phyloP scores from a whole-genome alignment of 37 sponge, comb jelly and placozoan genomes.

The Diacarnus erythraeanus region DNA sequence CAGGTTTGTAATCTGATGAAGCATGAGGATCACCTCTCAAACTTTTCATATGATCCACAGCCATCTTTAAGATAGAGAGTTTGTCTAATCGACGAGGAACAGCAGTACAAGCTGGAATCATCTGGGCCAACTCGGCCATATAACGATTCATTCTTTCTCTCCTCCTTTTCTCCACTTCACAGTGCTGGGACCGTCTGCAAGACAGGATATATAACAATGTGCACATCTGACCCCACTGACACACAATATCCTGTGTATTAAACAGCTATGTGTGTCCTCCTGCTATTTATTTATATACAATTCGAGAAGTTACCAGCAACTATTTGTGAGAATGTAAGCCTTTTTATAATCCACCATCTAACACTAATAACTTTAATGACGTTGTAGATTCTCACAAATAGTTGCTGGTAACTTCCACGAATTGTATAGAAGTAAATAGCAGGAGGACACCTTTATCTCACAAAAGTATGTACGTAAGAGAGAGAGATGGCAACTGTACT shows the following conservation, averaged over 20 bases:
- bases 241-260: background rate
- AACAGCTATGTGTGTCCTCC: background rate
- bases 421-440: too few species aligned
- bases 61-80: constrained; percentile 88
- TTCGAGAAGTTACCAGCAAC: too few species aligned
- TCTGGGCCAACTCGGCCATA: constrained; percentile 86
- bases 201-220: background rate
- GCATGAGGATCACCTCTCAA: constrained; percentile 76
- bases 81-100: constrained; percentile 88
- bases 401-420: too few species aligned
- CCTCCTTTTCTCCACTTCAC: constrained; percentile 90
- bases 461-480: too few species aligned
- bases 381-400: too few species aligned
- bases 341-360: too few species aligned
- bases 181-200: constrained; percentile 66
- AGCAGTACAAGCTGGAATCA: constrained; percentile 86
- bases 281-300: too few species aligned
- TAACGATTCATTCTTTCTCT: constrained; percentile 90
- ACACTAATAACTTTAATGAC: too few species aligned
- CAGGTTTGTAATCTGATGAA: constrained; percentile 63
- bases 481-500: too few species aligned
- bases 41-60: constrained; percentile 90
- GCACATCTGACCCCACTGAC: background rate
- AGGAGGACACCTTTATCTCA: too few species aligned
- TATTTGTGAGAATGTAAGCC: too few species aligned